These are phyloP conservation scores for Echiichthys vipera DNA, from an alignment of 2,797 vertebrate genomes.

Conservation along the genomic window DNA sequence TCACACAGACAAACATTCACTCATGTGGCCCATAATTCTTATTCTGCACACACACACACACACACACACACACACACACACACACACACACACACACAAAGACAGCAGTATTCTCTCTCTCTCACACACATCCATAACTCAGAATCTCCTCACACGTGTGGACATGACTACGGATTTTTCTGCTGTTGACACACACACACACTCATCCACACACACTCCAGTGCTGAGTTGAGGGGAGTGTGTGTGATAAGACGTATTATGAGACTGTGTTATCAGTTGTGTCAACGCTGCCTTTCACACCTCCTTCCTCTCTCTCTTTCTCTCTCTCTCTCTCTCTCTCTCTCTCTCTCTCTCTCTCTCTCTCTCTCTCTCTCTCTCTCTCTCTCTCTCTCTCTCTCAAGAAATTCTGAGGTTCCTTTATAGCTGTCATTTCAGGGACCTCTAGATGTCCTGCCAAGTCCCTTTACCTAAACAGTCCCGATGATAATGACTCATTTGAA, in stretches of 20 bases:
- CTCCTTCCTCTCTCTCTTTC: constrained; percentile 30
- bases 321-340: not conserved
- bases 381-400: too few relatives aligned
- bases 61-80: constrained; percentile 44
- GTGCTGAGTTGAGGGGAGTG: constrained; percentile 11
- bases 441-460: too few relatives aligned
- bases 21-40: constrained; percentile 61
- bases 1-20: constrained; percentile 59
- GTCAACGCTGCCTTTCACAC: constrained; percentile 65
- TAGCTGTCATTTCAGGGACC: too few relatives aligned
- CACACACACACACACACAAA: constrained; percentile 51
- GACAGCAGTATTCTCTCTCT: constrained; percentile 55
- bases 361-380: too few relatives aligned
- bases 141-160: constrained; percentile 51
- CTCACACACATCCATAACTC: constrained; percentile 52
- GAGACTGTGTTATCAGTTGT: constrained; percentile 66
- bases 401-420: too few relatives aligned
- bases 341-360: too few relatives aligned
- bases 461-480: too few relatives aligned
- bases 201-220: constrained; percentile 24
- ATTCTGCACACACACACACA: constrained; percentile 22
- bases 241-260: constrained; percentile 64
- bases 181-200: constrained; percentile 25
- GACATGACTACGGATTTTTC: constrained; percentile 23
- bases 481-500: too few relatives aligned